Conservation (phyloP, 2,113 vertebrate genomes). For the Cygnus atratus region DNA sequence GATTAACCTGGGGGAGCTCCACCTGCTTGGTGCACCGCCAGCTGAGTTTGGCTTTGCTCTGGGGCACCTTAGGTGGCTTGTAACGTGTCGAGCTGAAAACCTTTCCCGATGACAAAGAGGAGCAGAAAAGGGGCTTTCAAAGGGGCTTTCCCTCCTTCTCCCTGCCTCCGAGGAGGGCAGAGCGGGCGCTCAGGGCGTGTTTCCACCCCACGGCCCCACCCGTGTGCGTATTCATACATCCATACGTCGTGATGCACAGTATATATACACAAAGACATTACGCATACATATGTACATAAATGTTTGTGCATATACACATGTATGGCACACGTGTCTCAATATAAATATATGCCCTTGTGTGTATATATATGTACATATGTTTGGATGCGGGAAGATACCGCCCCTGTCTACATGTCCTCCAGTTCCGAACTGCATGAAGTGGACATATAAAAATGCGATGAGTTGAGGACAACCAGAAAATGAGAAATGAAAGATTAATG, state of each 20-base stretch:
- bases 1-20: background rate
- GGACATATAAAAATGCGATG: background rate
- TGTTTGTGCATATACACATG: no score
- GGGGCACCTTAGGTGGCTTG: background rate
- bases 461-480: background rate
- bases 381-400: background rate
- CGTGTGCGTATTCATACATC: background rate
- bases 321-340: no score
- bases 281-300: accelerated
- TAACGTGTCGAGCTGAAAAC: background rate
- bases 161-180: background rate
- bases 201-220: background rate
- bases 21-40: background rate
- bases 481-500: background rate
- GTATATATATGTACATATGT: background rate
- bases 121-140: background rate
- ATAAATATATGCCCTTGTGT: background rate
- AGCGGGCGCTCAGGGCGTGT: background rate
- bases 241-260: background rate
- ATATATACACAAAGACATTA: no score
- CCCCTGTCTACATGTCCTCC: background rate
- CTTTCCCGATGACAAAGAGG: background rate
- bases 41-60: background rate
- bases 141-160: background rate
- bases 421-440: background rate